These are phyloP conservation scores for Zaprionus ornatus DNA, from an alignment of 1,140 invertebrate genomes.

Conservation along the genomic window DNA sequence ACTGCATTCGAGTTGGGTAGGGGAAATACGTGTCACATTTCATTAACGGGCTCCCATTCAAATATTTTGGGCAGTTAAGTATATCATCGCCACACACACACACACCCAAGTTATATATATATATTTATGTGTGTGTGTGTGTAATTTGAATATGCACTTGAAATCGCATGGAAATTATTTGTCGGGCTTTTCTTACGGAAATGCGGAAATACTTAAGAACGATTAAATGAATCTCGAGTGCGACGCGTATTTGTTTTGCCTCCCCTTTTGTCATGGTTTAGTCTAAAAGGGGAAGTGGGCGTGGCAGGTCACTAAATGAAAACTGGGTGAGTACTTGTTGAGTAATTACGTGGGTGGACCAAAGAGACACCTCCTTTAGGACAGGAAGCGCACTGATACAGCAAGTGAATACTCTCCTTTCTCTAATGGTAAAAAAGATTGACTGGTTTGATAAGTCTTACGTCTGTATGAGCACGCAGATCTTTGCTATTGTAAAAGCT, in stretches of 20 bases:
- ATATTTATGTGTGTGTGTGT: constrained; percentile 25
- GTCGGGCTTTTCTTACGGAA: constrained; percentile 58
- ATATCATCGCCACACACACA: constrained; percentile 27
- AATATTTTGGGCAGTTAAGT: constrained; percentile 60
- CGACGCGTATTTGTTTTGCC: constrained; percentile 52
- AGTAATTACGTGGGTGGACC: background rate
- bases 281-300: constrained; percentile 39
- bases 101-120: background rate
- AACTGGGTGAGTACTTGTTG: background rate
- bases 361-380: background rate
- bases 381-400: background rate
- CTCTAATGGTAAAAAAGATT: no score
- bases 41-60: constrained; percentile 69
- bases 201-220: constrained; percentile 69
- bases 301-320: constrained; percentile 15
- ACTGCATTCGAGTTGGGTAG: constrained; percentile 51
- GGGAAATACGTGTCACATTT: constrained; percentile 80
- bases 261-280: constrained; percentile 52
- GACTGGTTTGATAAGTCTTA: no score
- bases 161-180: constrained; percentile 79
- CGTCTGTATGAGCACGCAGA: background rate
- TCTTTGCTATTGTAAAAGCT: no score
- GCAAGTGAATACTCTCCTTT: background rate
- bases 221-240: constrained; percentile 46
- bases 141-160: constrained; percentile 81